Base-by-base conservation (phyloP, 2,113 vertebrate genomes). In the Cichladusa arquata region DNA sequence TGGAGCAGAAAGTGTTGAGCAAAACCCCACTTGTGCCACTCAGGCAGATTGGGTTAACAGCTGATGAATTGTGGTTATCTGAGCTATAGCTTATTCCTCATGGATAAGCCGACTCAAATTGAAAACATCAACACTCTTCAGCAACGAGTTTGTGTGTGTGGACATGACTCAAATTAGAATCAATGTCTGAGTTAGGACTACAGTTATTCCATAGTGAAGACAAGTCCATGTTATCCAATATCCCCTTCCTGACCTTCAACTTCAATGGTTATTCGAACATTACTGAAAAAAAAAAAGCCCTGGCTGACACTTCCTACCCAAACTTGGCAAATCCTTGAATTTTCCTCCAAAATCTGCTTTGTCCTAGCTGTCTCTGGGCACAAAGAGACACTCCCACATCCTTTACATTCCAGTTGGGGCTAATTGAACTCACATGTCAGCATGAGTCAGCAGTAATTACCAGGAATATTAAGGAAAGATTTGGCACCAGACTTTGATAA, bases 391-490 rank as follows among this genome's bases (percentile, higher is more conserved):
- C 96, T 96, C 96, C 96, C 96, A 97, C 95, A 97, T 96, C 96
- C 92, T 97, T 97, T 97, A 97, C 96, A 96, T 97, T 97, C 96
- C 96, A 96, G 33, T 81, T 95, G 91, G 92, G 65, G 72, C 88
- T 97, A 96, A 97, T 95, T 95, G 94, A 95, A 96, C 57, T 96
- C 96, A 96, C 94, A 96, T 96, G 96, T 96, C 95, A 95, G 83
- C 96, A 88, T 97, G 96, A 97, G 88, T 97, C 96, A 97, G 96
- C 96, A 97, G 86, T 97, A 96, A 97, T 96, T 96, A 95, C 69
- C 80, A 97, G 83, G 94, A 97, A 95, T 95, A 96, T 97, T 94
- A 97, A 92, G 80, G 86, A 86, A 95, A 92, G 76, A 83, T 93
- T 73, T 97, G 96, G 96, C 91, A 93, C 65, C 0, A 0, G 29